A percentile compares a stretch with the other conserved stretches of the same genome.
phyloP scores from a whole-genome alignment of 2,888 invertebrate genomes.

The Meteorus colon region DNA sequence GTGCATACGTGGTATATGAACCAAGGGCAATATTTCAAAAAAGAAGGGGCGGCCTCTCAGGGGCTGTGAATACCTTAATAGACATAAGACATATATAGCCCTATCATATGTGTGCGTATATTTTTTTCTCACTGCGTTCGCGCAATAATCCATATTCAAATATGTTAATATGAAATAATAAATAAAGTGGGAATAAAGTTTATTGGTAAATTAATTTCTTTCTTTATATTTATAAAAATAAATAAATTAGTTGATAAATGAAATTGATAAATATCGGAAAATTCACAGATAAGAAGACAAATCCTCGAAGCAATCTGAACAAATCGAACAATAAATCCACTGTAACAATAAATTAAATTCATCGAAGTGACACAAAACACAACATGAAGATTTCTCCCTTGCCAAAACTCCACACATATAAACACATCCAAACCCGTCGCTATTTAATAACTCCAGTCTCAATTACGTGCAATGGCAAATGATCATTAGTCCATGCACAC shows the following conservation, averaged over 20 bases:
- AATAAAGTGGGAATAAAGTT: too few relatives aligned
- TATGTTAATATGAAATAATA: background rate
- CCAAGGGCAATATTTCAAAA: slow-evolving; percentile 67
- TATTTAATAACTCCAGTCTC: slow-evolving; percentile 68
- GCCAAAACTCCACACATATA: slow-evolving; percentile 1
- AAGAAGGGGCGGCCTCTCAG: slow-evolving; percentile 63
- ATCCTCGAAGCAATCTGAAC: background rate
- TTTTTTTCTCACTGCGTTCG: slow-evolving; percentile 21
- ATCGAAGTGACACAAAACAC: background rate
- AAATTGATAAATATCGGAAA: too few relatives aligned
- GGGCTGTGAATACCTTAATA: slow-evolving; percentile 71
- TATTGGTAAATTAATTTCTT: too few relatives aligned
- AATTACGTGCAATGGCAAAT: slow-evolving; percentile 67
- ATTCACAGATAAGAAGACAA: too few relatives aligned
- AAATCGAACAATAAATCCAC: background rate
- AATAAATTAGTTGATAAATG: too few relatives aligned
- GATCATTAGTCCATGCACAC: slow-evolving; percentile 17
- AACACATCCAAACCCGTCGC: slow-evolving; percentile 45
- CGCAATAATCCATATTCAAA: slow-evolving; percentile 16
- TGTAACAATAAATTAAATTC: background rate
- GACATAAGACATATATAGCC: slow-evolving; percentile 63
- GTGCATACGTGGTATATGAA: slow-evolving; percentile 49
- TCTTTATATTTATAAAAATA: too few relatives aligned
- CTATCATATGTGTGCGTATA: slow-evolving; percentile 39
- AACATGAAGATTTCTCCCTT: background rate